These are phyloP conservation scores for Hydractinia symbiolongicarpus DNA, from an alignment of 30 jellyfish, hydroid and myxozoan species.

Conservation along the genomic window DNA sequence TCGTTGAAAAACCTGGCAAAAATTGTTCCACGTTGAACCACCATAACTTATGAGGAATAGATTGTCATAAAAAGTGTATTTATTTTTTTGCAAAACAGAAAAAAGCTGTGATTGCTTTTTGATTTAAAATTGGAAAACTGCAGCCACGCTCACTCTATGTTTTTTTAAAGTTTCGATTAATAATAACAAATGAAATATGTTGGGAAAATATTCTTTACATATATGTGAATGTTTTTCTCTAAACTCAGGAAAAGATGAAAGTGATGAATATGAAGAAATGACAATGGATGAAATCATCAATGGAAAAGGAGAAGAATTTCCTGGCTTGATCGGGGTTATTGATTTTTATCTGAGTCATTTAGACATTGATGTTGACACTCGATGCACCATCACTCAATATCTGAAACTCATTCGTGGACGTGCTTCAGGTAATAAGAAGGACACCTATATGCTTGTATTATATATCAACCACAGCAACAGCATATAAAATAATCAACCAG, in stretches of 20 bases:
- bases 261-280: conserved; percentile 63
- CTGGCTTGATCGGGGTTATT: conserved; percentile 74
- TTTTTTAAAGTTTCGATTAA: too few species aligned
- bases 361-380: conserved; percentile 86
- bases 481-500: too few species aligned
- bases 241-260: conserved; percentile 12
- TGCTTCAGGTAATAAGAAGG: conserved; percentile 73
- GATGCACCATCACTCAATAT: conserved; percentile 87
- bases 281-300: conserved; percentile 75
- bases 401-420: conserved; percentile 67
- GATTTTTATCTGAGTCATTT: conserved; percentile 74
- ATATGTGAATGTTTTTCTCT: neutral
- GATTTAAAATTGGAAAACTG: too few species aligned
- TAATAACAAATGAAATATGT: neutral
- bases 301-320: conserved; percentile 87
- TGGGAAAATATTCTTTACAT: neutral
- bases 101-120: too few species aligned
- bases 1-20: too few species aligned
- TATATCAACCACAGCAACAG: too few species aligned
- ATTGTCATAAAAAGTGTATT: too few species aligned
- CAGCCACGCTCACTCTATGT: too few species aligned
- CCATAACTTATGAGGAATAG: too few species aligned
- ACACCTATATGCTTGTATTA: too few species aligned
- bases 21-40: too few species aligned
- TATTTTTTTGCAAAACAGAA: too few species aligned